phyloP scores from a whole-genome alignment of 2,888 invertebrate genomes.

The Therioaphis trifolii region DNA sequence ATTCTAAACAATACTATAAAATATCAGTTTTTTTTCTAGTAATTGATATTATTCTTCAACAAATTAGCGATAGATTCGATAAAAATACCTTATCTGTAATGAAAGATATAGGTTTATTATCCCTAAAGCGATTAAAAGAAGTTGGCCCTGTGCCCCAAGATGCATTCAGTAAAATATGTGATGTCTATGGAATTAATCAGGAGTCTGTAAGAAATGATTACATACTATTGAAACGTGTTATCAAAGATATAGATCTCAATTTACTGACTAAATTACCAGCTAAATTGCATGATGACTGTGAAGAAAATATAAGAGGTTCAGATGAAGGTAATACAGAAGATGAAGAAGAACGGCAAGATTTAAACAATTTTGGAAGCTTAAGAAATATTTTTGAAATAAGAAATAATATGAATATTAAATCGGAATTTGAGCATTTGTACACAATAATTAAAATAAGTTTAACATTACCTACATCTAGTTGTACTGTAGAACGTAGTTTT shows the following conservation, averaged over 20 bases:
- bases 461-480: background rate
- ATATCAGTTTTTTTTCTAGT: background rate
- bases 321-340: background rate
- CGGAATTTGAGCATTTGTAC: background rate
- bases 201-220: constrained; percentile 16
- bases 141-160: background rate
- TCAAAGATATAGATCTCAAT: constrained; percentile 8
- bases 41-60: constrained; percentile 19
- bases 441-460: constrained; percentile 9
- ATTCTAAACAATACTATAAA: background rate
- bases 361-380: no score
- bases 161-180: constrained; percentile 17
- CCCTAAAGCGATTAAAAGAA: background rate
- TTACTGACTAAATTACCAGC: background rate
- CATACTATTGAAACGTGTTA: constrained; percentile 3
- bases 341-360: no score
- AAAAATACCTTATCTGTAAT: constrained; percentile 4
- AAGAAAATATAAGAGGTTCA: background rate
- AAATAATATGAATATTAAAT: background rate
- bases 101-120: constrained; percentile 12
- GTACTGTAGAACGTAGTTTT: constrained; percentile 6
- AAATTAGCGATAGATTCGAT: background rate
- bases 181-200: background rate
- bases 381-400: background rate
- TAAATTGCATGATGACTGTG: background rate